phyloP scores from a whole-genome alignment of 2,113 vertebrate genomes.

The Prolemur simus region DNA sequence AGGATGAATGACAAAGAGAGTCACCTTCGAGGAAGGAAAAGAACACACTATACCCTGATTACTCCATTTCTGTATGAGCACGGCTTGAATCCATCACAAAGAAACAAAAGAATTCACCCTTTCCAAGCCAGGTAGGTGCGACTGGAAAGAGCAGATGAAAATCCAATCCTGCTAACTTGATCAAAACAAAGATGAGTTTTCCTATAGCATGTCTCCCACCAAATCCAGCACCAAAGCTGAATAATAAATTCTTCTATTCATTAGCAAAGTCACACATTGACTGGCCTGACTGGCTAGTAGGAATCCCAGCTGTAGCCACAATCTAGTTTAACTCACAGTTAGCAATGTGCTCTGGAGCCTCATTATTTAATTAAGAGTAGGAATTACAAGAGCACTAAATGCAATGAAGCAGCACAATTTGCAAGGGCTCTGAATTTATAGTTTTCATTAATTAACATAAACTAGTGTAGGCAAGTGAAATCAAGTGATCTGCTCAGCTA shows the following conservation, averaged over 20 bases:
- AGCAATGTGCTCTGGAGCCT: constrained; percentile 63
- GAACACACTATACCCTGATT: background rate
- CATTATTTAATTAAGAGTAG: constrained; percentile 79
- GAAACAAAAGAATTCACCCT: background rate
- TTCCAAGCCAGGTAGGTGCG: background rate
- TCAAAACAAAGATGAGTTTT: background rate
- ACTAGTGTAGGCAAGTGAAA: constrained; percentile 76
- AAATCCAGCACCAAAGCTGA: background rate
- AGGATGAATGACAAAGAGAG: background rate
- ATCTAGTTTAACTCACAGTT: constrained; percentile 47
- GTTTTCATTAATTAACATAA: constrained; percentile 82
- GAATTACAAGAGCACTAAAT: constrained; percentile 76
- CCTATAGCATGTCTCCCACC: background rate
- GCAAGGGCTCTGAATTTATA: constrained; percentile 77
- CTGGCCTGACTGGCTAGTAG: background rate
- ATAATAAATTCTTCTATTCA: background rate
- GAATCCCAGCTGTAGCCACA: background rate
- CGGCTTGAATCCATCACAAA: background rate
- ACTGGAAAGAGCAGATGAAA: background rate
- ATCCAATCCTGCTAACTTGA: background rate
- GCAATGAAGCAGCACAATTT: constrained; percentile 74
- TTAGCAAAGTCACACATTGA: background rate
- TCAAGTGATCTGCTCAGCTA: constrained; percentile 79
- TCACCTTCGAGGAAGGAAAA: background rate
- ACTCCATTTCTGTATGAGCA: background rate